Conservation (phyloP, 2,888 invertebrate species). For the Pseudanteris insignis region DNA sequence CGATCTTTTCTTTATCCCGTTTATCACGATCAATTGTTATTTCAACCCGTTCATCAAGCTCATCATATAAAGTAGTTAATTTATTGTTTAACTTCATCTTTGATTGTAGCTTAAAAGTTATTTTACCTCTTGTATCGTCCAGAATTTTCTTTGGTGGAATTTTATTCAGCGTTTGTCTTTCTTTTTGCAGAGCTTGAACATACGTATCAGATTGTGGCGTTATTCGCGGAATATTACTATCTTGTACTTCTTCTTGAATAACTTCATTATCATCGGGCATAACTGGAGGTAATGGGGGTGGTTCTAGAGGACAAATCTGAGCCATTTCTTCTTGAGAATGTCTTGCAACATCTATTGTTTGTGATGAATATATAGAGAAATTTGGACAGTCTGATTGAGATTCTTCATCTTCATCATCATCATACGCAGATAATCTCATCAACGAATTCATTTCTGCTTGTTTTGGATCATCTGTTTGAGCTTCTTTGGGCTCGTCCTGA, state of each 20-base stretch:
- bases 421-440: constrained; percentile 59
- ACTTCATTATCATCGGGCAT: constrained; percentile 48
- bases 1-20: constrained; percentile 37
- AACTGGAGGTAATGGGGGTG: constrained; percentile 46
- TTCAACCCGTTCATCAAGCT: constrained; percentile 54
- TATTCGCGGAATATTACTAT: constrained; percentile 59
- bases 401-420: constrained; percentile 69
- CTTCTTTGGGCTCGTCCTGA: constrained; percentile 10
- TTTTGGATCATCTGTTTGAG: not conserved
- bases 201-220: constrained; percentile 61
- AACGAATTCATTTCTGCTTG: constrained; percentile 27
- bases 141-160: constrained; percentile 61
- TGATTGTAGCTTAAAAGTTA: constrained; percentile 62
- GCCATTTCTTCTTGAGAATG: constrained; percentile 66
- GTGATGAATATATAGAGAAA: constrained; percentile 84
- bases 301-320: constrained; percentile 58
- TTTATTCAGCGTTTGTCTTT: constrained; percentile 58
- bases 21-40: constrained; percentile 51
- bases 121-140: constrained; percentile 60
- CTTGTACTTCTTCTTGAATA: constrained; percentile 58
- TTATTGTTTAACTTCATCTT: constrained; percentile 59
- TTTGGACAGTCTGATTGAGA: constrained; percentile 81
- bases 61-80: constrained; percentile 58
- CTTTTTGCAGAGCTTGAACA: constrained; percentile 60
- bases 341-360: constrained; percentile 79